Evolutionary conservation across 1,140 invertebrate genomes (phyloP), one percentile per base, ranked within the genome.

Genomic region (Sitophilus oryzae): DNA sequence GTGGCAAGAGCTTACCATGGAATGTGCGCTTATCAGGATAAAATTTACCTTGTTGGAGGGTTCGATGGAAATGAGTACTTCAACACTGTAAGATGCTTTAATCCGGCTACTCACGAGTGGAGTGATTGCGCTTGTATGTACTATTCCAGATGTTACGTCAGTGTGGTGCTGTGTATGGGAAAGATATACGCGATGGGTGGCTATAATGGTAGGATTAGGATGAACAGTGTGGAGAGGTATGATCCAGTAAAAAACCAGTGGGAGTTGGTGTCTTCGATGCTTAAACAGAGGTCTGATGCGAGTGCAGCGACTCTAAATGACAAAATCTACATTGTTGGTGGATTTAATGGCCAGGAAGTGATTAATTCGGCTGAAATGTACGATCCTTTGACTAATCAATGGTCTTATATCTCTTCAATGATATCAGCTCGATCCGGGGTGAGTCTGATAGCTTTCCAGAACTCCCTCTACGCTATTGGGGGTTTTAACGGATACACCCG

Each of bases 131-230:
- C 84, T 1, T 86, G 83, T 70, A 88, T 89, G 86, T 80, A 86
- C 64, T 79, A 82, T 56, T 77, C 79, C 44, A 71, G 85, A 34
- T 88, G 85, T 69, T 88, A 87, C 65, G 85, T 91, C 41, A 89
- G 86, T 68, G 82, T 86, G 10, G 85, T 86, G 14, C 77, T 78
- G 3, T 75, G 82, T 35, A 77, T 82, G 20, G 84, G 82, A 30
- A 81, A 79, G 61, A 86, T 93, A 58, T 93, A 91, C 71, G 88
- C 89, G 0, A 83, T 93, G 71, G 89, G 91, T 10, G 91, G 91
- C 1, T 93, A 89, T 71, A 89, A 93, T 72, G 89, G 91, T 11
- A 82, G 85, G 56, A 81, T 82, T 51, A 79, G 89, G 10, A 80
- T 91, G 71, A 85, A 78, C 58, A 85, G 84, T 1, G 84, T 79